A percentile compares a stretch with the other conserved stretches of the same genome.
Conservation (phyloP, 35 echinoderm and acorn worm genomes). For the Acanthaster planci region DNA sequence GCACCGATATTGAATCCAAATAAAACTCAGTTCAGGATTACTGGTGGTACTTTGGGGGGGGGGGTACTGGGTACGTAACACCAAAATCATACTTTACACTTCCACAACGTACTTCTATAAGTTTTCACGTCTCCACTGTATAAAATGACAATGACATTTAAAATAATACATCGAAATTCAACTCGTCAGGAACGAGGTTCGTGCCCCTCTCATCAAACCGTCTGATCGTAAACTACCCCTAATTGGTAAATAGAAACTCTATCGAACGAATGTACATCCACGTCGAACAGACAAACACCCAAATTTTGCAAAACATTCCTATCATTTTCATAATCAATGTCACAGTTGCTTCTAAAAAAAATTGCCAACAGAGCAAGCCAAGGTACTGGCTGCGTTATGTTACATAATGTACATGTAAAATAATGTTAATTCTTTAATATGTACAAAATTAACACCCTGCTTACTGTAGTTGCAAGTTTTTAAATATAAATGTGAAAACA, state of each 20-base stretch:
- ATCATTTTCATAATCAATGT: constrained; percentile 6
- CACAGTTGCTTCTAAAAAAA: constrained; percentile 20
- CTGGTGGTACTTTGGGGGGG: background rate
- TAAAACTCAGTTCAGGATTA: constrained; percentile 1
- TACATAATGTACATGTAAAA: constrained; percentile 32
- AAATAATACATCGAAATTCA: constrained; percentile 30
- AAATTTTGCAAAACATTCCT: constrained; percentile 24
- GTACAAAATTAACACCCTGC: constrained; percentile 31
- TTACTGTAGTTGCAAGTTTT: background rate
- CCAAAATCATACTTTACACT: constrained; percentile 7
- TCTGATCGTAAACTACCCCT: background rate
- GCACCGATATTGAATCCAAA: constrained; percentile 22
- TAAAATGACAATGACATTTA: background rate
- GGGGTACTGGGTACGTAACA: background rate
- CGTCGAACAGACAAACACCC: constrained; percentile 1
- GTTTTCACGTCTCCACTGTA: background rate
- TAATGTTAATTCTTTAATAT: background rate
- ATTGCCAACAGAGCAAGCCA: constrained; percentile 20
- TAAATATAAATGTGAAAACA: constrained; percentile 26
- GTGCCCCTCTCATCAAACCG: background rate
- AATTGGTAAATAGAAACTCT: background rate
- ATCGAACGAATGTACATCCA: constrained; percentile 15
- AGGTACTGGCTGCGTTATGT: constrained; percentile 16
- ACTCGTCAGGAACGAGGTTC: background rate
- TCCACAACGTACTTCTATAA: constrained; percentile 3